A percentile compares a stretch with the other conserved stretches of the same genome.
phyloP scores from a whole-genome alignment of 2,888 invertebrate genomes.

The Encarsia formosa region DNA sequence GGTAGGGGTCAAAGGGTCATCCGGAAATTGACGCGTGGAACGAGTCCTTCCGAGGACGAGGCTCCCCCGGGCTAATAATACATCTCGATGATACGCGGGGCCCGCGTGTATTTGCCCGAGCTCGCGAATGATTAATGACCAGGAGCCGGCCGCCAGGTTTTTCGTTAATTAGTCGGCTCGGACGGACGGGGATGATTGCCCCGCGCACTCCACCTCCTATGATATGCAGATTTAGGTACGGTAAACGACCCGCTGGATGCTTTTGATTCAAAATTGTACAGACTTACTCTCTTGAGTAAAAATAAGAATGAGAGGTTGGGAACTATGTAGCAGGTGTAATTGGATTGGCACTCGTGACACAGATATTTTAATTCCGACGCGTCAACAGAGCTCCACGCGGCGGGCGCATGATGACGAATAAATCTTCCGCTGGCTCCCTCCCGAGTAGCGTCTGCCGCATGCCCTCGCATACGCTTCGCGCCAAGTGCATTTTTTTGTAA shows the following conservation, averaged over 20 bases:
- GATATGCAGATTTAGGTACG: slow-evolving; percentile 46
- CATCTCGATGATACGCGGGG: not conserved
- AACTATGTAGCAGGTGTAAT: too few species aligned
- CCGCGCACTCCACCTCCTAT: slow-evolving; percentile 44
- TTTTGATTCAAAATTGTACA: too few species aligned
- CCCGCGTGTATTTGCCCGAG: not conserved
- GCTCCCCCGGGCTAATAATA: slow-evolving; percentile 3
- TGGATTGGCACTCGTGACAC: too few species aligned
- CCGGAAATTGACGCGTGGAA: slow-evolving; percentile 14
- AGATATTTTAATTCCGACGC: too few species aligned
- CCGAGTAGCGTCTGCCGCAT: slow-evolving; percentile 47
- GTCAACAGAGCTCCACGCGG: not conserved
- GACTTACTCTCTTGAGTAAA: too few species aligned
- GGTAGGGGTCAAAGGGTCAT: slow-evolving; percentile 16
- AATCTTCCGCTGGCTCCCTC: slow-evolving; percentile 12
- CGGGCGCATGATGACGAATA: slow-evolving; percentile 22
- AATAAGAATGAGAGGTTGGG: not conserved
- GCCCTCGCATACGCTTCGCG: slow-evolving; percentile 43
- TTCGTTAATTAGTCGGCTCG: slow-evolving; percentile 50
- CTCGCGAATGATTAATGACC: slow-evolving; percentile 45
- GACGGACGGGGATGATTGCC: too few species aligned
- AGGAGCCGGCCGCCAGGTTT: slow-evolving; percentile 38
- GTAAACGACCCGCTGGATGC: slow-evolving; percentile 37
- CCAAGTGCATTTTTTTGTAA: too few species aligned
- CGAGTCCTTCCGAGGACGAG: slow-evolving; percentile 17